Conservation (phyloP, 2,113 vertebrate species). For the Syngnathus typhle region DNA sequence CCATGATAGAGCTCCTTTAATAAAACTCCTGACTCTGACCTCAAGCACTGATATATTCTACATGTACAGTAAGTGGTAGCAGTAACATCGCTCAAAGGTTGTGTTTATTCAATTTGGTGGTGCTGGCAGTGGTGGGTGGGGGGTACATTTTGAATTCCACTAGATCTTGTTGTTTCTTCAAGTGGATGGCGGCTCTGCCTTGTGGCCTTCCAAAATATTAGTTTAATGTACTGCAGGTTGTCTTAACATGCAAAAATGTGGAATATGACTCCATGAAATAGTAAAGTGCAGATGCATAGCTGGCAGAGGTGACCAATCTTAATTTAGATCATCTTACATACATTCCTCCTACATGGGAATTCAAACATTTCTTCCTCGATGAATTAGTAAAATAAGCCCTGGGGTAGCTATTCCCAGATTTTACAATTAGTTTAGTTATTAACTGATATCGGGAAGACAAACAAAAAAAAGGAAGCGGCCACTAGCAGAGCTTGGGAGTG, state of each 20-base stretch:
- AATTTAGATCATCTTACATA: not conserved
- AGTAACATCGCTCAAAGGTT: not conserved
- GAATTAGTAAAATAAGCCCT: not conserved
- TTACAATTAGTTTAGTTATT: not conserved
- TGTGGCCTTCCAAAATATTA: not conserved
- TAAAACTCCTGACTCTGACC: not conserved
- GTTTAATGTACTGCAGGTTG: not conserved
- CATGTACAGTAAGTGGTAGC: not conserved
- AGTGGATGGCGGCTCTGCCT: not conserved
- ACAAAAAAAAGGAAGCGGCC: constrained; percentile 11
- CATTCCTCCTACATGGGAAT: not conserved
- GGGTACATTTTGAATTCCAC: not conserved
- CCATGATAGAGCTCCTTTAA: no score
- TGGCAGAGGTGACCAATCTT: not conserved
- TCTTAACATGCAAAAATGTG: not conserved
- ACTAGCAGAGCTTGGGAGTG: constrained; percentile 15
- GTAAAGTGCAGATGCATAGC: not conserved
- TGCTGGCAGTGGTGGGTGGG: not conserved
- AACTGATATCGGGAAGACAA: not conserved
- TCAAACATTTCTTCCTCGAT: no score
- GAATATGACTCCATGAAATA: not conserved
- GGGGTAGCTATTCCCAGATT: not conserved
- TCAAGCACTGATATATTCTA: not conserved
- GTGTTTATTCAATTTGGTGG: not conserved
- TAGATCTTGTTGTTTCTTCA: not conserved